These are phyloP conservation scores for Phyllopteryx taeniolatus DNA, from an alignment of 2,113 vertebrate species.

Conservation along the genomic window DNA sequence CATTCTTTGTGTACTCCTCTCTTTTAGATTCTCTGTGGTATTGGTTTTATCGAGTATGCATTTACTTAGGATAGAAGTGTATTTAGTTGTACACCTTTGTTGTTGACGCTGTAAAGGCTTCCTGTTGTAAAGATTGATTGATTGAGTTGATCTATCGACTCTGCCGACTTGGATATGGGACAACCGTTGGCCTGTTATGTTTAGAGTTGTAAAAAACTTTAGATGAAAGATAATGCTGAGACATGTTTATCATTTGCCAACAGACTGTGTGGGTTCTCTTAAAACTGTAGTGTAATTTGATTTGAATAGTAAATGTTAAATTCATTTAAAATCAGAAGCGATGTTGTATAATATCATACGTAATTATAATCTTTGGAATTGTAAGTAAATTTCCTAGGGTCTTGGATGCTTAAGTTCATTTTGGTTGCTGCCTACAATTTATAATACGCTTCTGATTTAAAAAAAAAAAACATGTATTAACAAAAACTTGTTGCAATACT, in stretches of 20 bases:
- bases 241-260: background rate
- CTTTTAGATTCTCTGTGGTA: too few species aligned
- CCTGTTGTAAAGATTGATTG: slow-evolving; percentile 28
- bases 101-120: background rate
- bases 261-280: background rate
- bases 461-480: too few species aligned
- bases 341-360: background rate
- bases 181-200: background rate
- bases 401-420: too few species aligned
- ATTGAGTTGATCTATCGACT: slow-evolving; percentile 6
- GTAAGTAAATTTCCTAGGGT: background rate
- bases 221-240: slow-evolving; percentile 11
- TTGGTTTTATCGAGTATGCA: too few species aligned
- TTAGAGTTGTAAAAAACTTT: slow-evolving; percentile 7
- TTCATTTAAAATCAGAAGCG: background rate
- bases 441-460: too few species aligned
- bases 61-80: too few species aligned
- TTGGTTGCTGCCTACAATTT: too few species aligned
- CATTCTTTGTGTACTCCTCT: too few species aligned
- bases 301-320: background rate
- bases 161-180: slow-evolving; percentile 19
- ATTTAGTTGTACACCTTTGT: slow-evolving; percentile 13
- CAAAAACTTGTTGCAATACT: too few species aligned
- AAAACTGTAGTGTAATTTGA: background rate
- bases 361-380: background rate